A percentile compares a stretch with the other conserved stretches of the same genome.
Evolutionary conservation across 2,113 vertebrate genomes (phyloP).

Genomic region (Laticauda colubrina): DNA sequence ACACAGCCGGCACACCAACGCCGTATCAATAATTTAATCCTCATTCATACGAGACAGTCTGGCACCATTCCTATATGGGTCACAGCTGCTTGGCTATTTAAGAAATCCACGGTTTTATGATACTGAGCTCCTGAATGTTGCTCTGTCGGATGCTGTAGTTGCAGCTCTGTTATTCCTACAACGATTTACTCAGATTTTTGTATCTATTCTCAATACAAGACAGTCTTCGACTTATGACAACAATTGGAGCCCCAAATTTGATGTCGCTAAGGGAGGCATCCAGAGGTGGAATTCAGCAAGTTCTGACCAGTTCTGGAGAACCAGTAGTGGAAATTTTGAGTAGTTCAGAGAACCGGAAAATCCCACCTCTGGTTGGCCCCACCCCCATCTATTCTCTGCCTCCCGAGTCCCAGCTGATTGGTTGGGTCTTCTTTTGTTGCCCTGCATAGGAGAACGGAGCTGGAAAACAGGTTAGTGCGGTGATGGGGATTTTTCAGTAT

Average conservation of each 20-base stretch:
- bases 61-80: slow-evolving; percentile 18
- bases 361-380: too few species aligned
- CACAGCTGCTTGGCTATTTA: slow-evolving; percentile 6
- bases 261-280: not conserved
- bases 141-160: not conserved
- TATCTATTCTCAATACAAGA: not conserved
- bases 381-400: too few species aligned
- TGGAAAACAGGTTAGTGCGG: too few species aligned
- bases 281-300: too few species aligned
- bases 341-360: too few species aligned
- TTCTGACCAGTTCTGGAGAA: too few species aligned
- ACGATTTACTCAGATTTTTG: not conserved
- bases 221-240: not conserved
- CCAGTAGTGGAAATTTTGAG: too few species aligned
- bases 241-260: not conserved
- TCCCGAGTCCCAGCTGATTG: too few species aligned
- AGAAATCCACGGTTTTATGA: not conserved
- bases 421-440: too few species aligned
- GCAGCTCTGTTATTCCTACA: not conserved
- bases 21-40: slow-evolving; percentile 14
- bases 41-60: slow-evolving; percentile 8
- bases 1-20: not conserved
- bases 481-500: too few species aligned
- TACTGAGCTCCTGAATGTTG: not conserved
- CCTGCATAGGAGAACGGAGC: too few species aligned